Evolutionary conservation across 2,797 vertebrate genomes (phyloP).

Genomic region (Coracias cyanogaster): DNA sequence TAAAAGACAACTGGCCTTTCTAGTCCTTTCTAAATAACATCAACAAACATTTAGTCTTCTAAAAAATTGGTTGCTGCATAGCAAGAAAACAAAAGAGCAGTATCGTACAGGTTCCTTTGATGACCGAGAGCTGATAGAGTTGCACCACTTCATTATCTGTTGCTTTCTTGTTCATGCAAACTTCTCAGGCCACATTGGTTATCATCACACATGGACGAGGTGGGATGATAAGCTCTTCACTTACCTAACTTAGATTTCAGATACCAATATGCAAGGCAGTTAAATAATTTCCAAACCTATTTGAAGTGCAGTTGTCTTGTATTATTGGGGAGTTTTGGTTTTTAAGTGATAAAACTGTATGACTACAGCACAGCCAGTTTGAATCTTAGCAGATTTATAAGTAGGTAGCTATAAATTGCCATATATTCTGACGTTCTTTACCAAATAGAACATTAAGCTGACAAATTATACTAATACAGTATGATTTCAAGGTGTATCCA

Average conservation of each 20-base stretch:
- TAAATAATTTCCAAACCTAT: not conserved
- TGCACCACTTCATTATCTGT: not conserved
- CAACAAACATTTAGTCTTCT: not conserved
- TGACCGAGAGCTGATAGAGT: not conserved
- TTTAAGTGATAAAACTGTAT: not conserved
- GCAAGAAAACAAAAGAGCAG: not conserved
- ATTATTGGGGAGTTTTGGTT: not conserved
- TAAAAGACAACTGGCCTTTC: conserved; percentile 9
- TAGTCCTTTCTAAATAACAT: not conserved
- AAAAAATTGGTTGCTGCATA: not conserved
- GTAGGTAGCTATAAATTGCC: not conserved
- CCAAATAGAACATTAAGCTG: conserved; percentile 22
- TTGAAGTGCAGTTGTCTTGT: not conserved
- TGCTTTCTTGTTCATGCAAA: not conserved
- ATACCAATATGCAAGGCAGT: not conserved
- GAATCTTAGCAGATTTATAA: not conserved
- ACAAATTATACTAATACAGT: conserved; percentile 42
- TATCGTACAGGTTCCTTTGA: not conserved
- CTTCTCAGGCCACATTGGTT: not conserved
- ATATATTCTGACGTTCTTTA: not conserved
- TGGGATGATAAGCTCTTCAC: not conserved
- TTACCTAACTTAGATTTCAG: not conserved
- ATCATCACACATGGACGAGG: fast-evolving
- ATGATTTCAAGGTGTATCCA: conserved; percentile 60
- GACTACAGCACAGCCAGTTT: not conserved